phyloP scores from a whole-genome alignment of 2,888 invertebrate genomes.

The Calameuta filiformis region DNA sequence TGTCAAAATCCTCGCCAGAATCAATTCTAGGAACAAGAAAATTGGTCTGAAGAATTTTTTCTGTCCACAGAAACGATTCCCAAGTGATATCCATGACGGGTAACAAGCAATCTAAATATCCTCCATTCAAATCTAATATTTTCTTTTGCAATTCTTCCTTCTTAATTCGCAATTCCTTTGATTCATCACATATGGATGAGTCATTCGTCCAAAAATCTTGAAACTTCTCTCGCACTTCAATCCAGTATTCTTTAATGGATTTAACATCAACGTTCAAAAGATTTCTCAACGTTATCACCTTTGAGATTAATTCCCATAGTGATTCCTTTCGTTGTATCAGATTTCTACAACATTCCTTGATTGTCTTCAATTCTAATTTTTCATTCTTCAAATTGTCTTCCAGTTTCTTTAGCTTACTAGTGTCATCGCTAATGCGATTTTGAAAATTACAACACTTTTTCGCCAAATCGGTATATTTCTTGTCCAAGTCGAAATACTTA shows the following conservation, averaged over 20 bases:
- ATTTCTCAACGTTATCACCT: conserved; percentile 16
- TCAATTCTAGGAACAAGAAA: conserved; percentile 2
- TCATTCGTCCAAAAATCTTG: conserved; percentile 21
- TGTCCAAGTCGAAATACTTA: conserved; percentile 11
- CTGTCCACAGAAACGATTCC: conserved; percentile 35
- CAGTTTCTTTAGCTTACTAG: conserved; percentile 26
- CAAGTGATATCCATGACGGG: conserved; percentile 31
- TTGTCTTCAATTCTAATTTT: conserved; percentile 22
- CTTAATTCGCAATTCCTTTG: conserved; percentile 44
- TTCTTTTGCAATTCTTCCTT: conserved; percentile 44
- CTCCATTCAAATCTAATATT: conserved; percentile 29
- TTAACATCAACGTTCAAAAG: conserved; percentile 23
- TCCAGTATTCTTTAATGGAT: conserved; percentile 32
- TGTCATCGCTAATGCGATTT: conserved; percentile 22
- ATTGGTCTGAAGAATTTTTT: conserved; percentile 25
- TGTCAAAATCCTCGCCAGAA: not conserved
- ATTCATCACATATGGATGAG: conserved; percentile 38
- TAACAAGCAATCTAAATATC: conserved; percentile 29
- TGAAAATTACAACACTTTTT: conserved; percentile 24
- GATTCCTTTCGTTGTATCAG: conserved; percentile 28
- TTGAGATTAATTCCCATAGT: conserved; percentile 18
- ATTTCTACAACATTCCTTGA: conserved; percentile 18
- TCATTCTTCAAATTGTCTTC: conserved; percentile 26
- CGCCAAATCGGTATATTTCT: conserved; percentile 19
- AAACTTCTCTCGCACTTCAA: conserved; percentile 22